These are phyloP conservation scores for Platysternon megacephalum DNA, from an alignment of 2,113 vertebrate species.

Conservation along the genomic window DNA sequence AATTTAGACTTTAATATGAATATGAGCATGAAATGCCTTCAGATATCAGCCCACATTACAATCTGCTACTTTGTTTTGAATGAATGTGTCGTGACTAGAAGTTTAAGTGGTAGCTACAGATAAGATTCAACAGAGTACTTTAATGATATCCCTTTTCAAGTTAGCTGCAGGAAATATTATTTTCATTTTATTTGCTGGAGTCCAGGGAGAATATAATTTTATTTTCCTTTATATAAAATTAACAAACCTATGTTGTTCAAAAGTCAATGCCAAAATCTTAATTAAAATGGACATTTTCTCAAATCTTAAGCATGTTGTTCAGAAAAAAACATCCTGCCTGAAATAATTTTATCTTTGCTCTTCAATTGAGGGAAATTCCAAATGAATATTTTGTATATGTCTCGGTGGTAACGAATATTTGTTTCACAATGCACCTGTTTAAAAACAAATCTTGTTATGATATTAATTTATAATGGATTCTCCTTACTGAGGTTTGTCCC, in stretches of 20 bases:
- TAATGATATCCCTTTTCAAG: conserved; percentile 66
- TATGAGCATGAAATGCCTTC: conserved; percentile 46
- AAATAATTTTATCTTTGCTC: conserved; percentile 64
- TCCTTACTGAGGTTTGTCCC: neutral
- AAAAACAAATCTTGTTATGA: neutral
- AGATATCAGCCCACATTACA: conserved; percentile 66
- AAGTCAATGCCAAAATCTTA: conserved; percentile 54
- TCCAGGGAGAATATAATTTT: conserved; percentile 61
- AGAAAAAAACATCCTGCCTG: conserved; percentile 44
- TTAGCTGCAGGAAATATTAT: conserved; percentile 63
- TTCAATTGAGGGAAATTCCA: conserved; percentile 51
- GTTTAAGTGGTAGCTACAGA: conserved; percentile 65
- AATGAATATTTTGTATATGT: conserved; percentile 10
- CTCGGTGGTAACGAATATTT: neutral
- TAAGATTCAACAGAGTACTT: conserved; percentile 67
- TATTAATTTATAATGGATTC: neutral
- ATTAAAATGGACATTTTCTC: conserved; percentile 19
- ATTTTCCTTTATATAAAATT: conserved; percentile 56
- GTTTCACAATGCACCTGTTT: neutral
- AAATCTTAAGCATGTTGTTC: conserved; percentile 36
- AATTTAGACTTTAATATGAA: conserved; percentile 59
- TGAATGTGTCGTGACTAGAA: conserved; percentile 67
- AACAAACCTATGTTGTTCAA: conserved; percentile 50
- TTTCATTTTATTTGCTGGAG: conserved; percentile 66
- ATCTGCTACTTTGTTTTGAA: conserved; percentile 73